A percentile compares a stretch with the other conserved stretches of the same genome.
phyloP scores from a whole-genome alignment of 2,113 vertebrate species.

The Parotia lawesii region DNA sequence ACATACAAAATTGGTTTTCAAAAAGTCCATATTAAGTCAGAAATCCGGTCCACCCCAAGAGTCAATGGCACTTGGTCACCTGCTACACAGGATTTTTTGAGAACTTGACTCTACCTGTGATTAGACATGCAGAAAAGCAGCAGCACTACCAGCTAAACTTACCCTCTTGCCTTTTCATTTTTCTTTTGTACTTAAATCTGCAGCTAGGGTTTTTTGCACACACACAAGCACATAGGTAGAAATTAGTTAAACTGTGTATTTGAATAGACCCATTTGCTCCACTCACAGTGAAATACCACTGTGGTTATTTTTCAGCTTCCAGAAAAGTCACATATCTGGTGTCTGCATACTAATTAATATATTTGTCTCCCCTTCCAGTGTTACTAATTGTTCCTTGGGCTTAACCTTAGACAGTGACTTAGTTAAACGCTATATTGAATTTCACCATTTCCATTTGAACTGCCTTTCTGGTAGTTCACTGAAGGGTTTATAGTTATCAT shows the following conservation, averaged over 20 bases:
- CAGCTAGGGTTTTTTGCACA: background rate
- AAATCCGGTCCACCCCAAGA: background rate
- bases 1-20: background rate
- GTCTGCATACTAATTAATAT: constrained; percentile 19
- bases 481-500: constrained; percentile 62
- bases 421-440: constrained; percentile 61
- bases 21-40: background rate
- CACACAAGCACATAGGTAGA: background rate
- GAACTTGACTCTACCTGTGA: background rate
- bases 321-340: background rate
- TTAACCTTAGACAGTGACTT: constrained; percentile 59
- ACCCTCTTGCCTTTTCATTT: background rate
- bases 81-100: background rate
- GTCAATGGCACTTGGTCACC: background rate
- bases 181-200: background rate
- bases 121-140: background rate
- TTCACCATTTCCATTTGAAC: constrained; percentile 63
- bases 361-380: background rate
- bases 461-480: constrained; percentile 50
- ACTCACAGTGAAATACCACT: background rate
- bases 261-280: background rate
- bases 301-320: background rate
- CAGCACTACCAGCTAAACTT: background rate
- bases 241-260: background rate
- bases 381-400: constrained; percentile 29